These are phyloP conservation scores for Nymphalis io DNA, from an alignment of 1,140 invertebrate genomes.

Conservation along the genomic window DNA sequence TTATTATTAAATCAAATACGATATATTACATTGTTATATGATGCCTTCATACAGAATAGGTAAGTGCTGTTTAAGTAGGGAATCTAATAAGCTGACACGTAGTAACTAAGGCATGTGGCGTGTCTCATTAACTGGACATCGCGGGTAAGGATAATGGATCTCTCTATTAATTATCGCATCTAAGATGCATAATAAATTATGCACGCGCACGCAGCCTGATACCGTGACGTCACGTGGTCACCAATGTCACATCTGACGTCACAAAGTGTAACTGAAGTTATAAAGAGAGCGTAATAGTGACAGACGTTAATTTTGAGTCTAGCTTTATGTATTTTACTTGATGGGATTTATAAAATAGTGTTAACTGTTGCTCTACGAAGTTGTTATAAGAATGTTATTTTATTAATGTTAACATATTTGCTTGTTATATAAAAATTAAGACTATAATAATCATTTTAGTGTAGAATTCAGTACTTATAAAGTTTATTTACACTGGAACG, in stretches of 20 bases:
- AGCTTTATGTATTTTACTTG: background rate
- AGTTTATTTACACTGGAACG: no score
- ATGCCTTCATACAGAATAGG: slow-evolving; percentile 1
- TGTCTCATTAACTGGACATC: slow-evolving; percentile 10
- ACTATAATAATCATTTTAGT: no score
- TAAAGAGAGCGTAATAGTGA: slow-evolving; percentile 5
- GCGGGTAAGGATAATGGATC: background rate
- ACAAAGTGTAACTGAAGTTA: slow-evolving; percentile 4
- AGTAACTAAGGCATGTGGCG: slow-evolving; percentile 1
- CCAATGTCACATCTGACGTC: background rate
- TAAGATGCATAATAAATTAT: slow-evolving; percentile 4
- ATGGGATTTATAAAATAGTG: background rate
- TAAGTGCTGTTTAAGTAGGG: slow-evolving; percentile 3
- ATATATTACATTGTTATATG: background rate
- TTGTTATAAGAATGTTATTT: no score
- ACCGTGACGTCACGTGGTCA: slow-evolving; percentile 6
- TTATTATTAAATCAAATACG: background rate
- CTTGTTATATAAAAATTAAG: no score
- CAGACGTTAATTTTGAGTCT: slow-evolving; percentile 1
- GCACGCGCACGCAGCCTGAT: background rate
- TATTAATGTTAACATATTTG: no score
- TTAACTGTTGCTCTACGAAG: background rate
- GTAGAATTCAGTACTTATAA: no score
- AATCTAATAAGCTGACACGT: background rate
- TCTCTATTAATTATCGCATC: slow-evolving; percentile 5